These are phyloP conservation scores for Falco punctatus DNA, from an alignment of 2,113 vertebrate genomes.

Conservation along the genomic window DNA sequence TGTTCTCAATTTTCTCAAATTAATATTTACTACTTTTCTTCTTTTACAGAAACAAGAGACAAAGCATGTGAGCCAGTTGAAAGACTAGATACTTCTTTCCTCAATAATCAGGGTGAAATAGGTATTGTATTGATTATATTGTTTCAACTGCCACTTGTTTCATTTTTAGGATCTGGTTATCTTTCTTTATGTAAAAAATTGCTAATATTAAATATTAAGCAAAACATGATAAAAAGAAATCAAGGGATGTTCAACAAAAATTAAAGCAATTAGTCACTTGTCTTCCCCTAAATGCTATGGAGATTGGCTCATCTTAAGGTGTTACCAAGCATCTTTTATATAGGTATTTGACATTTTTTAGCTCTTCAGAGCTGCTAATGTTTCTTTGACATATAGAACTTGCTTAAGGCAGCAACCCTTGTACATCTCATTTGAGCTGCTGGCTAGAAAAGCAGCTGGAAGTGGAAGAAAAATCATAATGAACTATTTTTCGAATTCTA, in stretches of 20 bases:
- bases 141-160: neutral
- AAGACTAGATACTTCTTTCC: slow-evolving; percentile 30
- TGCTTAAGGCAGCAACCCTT: neutral
- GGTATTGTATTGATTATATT: slow-evolving; percentile 34
- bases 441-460: neutral
- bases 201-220: neutral
- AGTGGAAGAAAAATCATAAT: neutral
- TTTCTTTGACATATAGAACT: neutral
- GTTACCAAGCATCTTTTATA: neutral
- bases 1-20: neutral
- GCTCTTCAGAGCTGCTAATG: neutral
- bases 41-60: slow-evolving; percentile 50
- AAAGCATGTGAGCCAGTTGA: slow-evolving; percentile 38
- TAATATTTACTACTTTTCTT: neutral
- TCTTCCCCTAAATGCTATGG: neutral
- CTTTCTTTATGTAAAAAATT: neutral
- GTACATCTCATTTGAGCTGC: neutral
- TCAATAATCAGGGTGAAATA: slow-evolving; percentile 24
- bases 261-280: neutral
- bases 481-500: neutral
- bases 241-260: neutral
- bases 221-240: neutral
- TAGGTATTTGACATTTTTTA: neutral
- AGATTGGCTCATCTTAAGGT: neutral
- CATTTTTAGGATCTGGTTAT: neutral